Evolutionary conservation across 2,797 vertebrate species (phyloP), one percentile per base, ranked within the genome.

Genomic region (Hipposideros larvatus): DNA sequence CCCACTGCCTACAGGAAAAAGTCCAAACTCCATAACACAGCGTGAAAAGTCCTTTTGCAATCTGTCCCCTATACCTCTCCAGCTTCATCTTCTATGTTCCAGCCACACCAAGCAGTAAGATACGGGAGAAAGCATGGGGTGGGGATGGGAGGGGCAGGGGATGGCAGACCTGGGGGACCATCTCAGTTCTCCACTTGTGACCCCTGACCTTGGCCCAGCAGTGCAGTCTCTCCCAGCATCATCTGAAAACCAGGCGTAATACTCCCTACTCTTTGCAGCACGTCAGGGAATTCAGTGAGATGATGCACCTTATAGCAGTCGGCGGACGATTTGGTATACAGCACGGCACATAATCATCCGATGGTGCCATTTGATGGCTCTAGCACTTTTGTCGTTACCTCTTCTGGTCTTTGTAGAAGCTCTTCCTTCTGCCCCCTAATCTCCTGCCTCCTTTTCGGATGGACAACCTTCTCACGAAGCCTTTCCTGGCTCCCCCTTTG

Each of bases 1-100:
- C 95, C 92, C 92, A 65, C 71, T 41, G 92, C 96, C 94, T 86
- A 55, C 95, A 94, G 92, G 92, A 90, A 78, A 53, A 93, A 53
- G 94, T 86, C 82, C 73, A 57, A 59, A 82, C 77, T 66, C 92
- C 2, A 11, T 22, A 84, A n/a, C 94, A 70, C 79, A 87, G 65
- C 41, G 37, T 22, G 86, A 48, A 57, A 34, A 74, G 95, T 70
- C 85, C 85, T 90, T 97, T 61, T 28, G 90, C 85, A 26, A 59
- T 66, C 93, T 28, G 53, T 51, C 41, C 51, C 93, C 34, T 51
- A 8, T n/a, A 26, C 61, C 53, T 37, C 90, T 24, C 75, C 90
- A 75, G 63, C 37, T n/a, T 59, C 37, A 14, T 16, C 53, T 15
- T 48, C 63, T 59, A 26, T 0, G 0, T 11, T 37, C 2, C 1